Conservation (phyloP, 2,113 vertebrate species). For the Eptesicus fuscus region DNA sequence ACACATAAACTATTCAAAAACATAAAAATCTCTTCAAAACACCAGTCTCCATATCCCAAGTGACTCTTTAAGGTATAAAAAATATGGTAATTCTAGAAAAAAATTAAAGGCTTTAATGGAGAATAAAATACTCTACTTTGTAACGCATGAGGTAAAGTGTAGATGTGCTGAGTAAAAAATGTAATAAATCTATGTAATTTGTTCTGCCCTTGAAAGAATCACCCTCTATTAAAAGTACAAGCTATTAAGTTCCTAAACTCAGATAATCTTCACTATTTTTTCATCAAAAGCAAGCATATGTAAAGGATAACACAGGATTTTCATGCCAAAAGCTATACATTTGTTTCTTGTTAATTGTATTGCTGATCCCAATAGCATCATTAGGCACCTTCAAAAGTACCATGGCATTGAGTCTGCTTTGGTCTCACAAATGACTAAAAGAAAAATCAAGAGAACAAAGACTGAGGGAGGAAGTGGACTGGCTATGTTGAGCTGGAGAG, state of each 20-base stretch:
- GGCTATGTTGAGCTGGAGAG: not conserved
- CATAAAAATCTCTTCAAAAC: conserved; percentile 13
- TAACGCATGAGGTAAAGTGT: not conserved
- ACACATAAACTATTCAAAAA: not conserved
- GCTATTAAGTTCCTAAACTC: conserved; percentile 1
- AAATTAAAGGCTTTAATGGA: conserved; percentile 25
- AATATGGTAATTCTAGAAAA: not conserved
- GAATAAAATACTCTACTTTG: conserved; percentile 25
- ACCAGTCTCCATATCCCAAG: not conserved
- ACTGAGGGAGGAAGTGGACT: not conserved
- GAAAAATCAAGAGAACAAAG: not conserved
- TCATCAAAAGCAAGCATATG: conserved; percentile 14
- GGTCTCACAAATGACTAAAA: not conserved
- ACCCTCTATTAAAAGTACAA: not conserved
- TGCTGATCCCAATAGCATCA: not conserved
- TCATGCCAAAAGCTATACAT: not conserved
- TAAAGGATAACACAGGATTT: not conserved
- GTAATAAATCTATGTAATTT: conserved; percentile 41
- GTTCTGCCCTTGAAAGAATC: conserved; percentile 21
- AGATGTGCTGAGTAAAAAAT: conserved; percentile 25
- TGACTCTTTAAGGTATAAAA: not conserved
- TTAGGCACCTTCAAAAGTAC: conserved; percentile 21
- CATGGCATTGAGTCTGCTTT: not conserved
- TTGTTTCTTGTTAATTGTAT: not conserved
- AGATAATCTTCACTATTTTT: not conserved